These are phyloP conservation scores for Epinotia bilunana DNA, from an alignment of 2,888 invertebrate genomes.

Conservation along the genomic window DNA sequence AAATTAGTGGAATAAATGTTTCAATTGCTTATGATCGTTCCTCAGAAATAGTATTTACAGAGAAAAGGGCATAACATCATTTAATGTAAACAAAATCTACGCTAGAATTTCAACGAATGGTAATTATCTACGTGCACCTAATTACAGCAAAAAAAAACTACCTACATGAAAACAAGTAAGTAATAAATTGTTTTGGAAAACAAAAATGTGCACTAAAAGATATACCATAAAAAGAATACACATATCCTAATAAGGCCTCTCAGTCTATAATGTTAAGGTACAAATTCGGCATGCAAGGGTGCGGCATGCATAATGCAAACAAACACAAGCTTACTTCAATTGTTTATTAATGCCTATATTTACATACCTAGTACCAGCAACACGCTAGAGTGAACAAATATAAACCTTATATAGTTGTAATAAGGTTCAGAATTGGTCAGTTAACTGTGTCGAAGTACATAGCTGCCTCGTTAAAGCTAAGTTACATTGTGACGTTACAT, in stretches of 20 bases:
- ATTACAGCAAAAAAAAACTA: too few relatives aligned
- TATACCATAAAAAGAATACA: not conserved
- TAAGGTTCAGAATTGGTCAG: not conserved
- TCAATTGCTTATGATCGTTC: too few relatives aligned
- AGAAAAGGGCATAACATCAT: not conserved
- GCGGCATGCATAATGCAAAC: constrained; percentile 67
- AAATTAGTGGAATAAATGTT: too few relatives aligned
- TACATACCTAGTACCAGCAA: constrained; percentile 29
- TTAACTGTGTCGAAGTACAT: constrained; percentile 5
- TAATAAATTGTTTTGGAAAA: not conserved
- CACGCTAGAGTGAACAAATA: not conserved
- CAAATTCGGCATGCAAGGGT: constrained; percentile 39
- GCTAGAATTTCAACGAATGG: too few relatives aligned
- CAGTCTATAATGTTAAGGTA: not conserved
- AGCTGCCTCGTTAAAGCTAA: constrained; percentile 47
- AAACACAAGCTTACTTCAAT: constrained; percentile 63
- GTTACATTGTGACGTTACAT: constrained; percentile 48
- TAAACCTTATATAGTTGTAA: not conserved
- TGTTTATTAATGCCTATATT: constrained; percentile 45
- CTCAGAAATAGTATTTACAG: too few relatives aligned
- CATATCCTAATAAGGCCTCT: not conserved
- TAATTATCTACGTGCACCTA: not conserved
- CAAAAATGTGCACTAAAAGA: not conserved
- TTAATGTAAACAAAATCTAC: too few relatives aligned
- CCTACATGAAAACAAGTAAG: too few relatives aligned